Conservation (phyloP, 2,888 invertebrate genomes). For the Cremastinae sp. region DNA sequence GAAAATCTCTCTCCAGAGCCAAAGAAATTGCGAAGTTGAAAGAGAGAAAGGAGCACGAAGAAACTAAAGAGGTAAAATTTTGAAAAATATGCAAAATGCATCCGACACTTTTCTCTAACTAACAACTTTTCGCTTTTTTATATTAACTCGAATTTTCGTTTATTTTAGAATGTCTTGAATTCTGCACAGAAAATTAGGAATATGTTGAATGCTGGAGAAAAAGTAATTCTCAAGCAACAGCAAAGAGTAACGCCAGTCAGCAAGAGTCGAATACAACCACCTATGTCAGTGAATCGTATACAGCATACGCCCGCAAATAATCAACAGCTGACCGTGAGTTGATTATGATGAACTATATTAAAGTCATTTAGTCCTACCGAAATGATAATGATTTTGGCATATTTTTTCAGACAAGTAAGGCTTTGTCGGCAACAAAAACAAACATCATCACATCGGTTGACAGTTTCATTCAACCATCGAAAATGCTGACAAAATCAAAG, state of each 20-base stretch:
- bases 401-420: conserved; percentile 71
- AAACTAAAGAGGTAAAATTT: conserved; percentile 73
- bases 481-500: conserved; percentile 71
- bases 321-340: conserved; percentile 58
- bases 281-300: conserved; percentile 71
- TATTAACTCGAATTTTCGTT: conserved; percentile 41
- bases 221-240: conserved; percentile 63
- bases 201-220: conserved; percentile 62
- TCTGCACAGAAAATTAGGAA: conserved; percentile 63
- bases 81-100: too few relatives aligned
- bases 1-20: conserved; percentile 75
- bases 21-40: conserved; percentile 74
- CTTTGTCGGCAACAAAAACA: conserved; percentile 73
- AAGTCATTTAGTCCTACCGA: too few relatives aligned
- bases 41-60: conserved; percentile 69
- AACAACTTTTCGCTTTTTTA: not conserved
- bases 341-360: too few relatives aligned
- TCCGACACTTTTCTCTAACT: not conserved
- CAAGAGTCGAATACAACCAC: conserved; percentile 70
- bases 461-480: conserved; percentile 70
- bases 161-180: conserved; percentile 64
- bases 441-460: conserved; percentile 74
- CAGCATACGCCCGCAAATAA: conserved; percentile 70
- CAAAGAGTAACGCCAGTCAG: conserved; percentile 72
- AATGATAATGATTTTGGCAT: not conserved